A percentile compares a stretch with the other conserved stretches of the same genome.
Evolutionary conservation across 2,113 vertebrate genomes (phyloP).

Genomic region (Onychostruthus taczanowskii): DNA sequence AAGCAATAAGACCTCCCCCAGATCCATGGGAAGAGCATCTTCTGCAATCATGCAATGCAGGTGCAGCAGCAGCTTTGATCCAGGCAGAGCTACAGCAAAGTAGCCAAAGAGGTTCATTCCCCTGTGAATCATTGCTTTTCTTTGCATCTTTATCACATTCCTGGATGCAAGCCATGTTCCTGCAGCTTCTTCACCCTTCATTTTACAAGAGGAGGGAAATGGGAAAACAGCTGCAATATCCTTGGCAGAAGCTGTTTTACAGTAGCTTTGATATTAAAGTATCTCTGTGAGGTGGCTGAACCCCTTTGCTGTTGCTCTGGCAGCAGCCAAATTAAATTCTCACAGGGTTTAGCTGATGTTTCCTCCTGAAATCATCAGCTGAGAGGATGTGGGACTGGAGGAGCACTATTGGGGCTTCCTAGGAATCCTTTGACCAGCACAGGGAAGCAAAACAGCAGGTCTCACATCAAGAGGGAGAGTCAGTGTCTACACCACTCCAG

Average conservation of each 20-base stretch:
- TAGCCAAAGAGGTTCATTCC: background rate
- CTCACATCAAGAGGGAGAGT: accelerated
- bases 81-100: constrained; percentile 4
- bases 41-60: background rate
- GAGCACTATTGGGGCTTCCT: background rate
- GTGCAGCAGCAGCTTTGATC: constrained; percentile 40
- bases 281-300: background rate
- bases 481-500: background rate
- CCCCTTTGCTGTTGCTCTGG: background rate
- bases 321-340: background rate
- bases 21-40: background rate
- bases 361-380: accelerated
- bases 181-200: constrained; percentile 10
- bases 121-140: background rate
- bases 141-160: constrained; percentile 47
- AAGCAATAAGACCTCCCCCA: background rate
- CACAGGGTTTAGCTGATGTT: background rate
- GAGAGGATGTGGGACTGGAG: accelerated
- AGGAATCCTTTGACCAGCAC: background rate
- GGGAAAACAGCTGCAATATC: constrained; percentile 17
- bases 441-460: background rate
- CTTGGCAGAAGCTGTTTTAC: constrained; percentile 23
- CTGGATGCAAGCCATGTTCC: background rate
- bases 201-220: background rate
- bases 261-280: background rate